Conservation (phyloP, 1,140 invertebrate genomes). For the Bombus huntii region DNA sequence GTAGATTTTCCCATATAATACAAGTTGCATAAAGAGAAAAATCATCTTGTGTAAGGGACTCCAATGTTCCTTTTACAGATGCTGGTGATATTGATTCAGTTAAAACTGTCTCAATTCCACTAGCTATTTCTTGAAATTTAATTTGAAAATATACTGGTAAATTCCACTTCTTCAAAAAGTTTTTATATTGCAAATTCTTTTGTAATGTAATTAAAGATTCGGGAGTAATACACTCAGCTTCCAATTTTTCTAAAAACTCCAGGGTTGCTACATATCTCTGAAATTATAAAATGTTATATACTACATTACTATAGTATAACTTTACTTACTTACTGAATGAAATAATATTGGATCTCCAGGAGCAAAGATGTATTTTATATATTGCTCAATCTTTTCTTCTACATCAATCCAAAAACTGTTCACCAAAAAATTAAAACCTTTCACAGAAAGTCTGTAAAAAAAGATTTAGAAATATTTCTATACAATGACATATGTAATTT, state of each 20-base stretch:
- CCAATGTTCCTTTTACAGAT: slow-evolving; percentile 72
- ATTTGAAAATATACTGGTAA: slow-evolving; percentile 98
- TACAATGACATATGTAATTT: slow-evolving; percentile 4
- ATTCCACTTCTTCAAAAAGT: slow-evolving; percentile 94
- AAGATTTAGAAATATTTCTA: neutral
- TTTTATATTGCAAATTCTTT: slow-evolving; percentile 86
- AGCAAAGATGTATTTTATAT: slow-evolving; percentile 92
- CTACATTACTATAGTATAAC: neutral
- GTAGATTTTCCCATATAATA: slow-evolving; percentile 84
- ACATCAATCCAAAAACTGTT: slow-evolving; percentile 96
- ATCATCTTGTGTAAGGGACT: slow-evolving; percentile 70
- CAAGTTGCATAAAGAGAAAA: slow-evolving; percentile 83
- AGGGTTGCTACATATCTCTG: slow-evolving; percentile 91
- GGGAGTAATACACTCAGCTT: slow-evolving; percentile 85
- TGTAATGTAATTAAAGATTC: slow-evolving; percentile 84
- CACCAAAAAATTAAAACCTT: slow-evolving; percentile 93
- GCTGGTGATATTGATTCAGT: slow-evolving; percentile 75
- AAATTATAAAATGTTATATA: slow-evolving; percentile 50
- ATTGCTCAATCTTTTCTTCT: slow-evolving; percentile 88
- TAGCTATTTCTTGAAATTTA: slow-evolving; percentile 94
- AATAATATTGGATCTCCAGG: slow-evolving; percentile 95
- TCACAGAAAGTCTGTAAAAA: slow-evolving; percentile 81
- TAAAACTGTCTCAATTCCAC: slow-evolving; percentile 85
- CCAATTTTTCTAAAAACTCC: slow-evolving; percentile 90
- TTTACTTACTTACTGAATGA: slow-evolving; percentile 84